phyloP scores from a whole-genome alignment of 2,888 invertebrate species.

The Galerucella pusilla region DNA sequence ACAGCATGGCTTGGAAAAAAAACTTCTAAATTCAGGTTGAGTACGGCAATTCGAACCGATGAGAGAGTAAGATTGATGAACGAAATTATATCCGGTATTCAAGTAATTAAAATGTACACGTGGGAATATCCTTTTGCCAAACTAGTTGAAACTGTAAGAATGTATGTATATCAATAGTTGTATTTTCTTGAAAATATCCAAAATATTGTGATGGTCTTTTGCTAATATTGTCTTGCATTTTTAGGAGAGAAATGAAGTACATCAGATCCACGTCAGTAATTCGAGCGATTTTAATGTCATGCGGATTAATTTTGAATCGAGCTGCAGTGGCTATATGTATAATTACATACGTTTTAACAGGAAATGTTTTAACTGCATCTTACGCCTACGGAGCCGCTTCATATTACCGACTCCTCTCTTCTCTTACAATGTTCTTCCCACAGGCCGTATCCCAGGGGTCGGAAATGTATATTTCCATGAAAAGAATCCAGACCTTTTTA shows the following conservation, averaged over 20 bases:
- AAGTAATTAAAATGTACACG: conserved; percentile 96
- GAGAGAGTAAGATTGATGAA: conserved; percentile 88
- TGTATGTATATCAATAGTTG: conserved; percentile 55
- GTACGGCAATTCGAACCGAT: conserved; percentile 85
- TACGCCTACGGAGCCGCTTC: conserved; percentile 80
- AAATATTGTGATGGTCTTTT: neutral
- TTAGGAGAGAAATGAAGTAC: conserved; percentile 75
- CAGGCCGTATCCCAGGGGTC: conserved; percentile 75
- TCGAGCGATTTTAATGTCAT: conserved; percentile 72
- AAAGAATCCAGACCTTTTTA: conserved; percentile 69
- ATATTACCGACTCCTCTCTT: conserved; percentile 76
- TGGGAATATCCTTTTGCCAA: conserved; percentile 93
- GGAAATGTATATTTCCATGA: conserved; percentile 65
- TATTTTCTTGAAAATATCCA: neutral
- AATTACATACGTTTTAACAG: conserved; percentile 77
- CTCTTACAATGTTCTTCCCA: conserved; percentile 74
- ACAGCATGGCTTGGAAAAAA: conserved; percentile 72
- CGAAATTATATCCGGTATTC: conserved; percentile 87
- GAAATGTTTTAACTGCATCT: conserved; percentile 67
- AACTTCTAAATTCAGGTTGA: conserved; percentile 77
- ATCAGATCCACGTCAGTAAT: conserved; percentile 73
- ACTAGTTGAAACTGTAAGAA: conserved; percentile 75
- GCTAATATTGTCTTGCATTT: conserved; percentile 18
- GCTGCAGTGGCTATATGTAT: conserved; percentile 84
- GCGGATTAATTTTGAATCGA: conserved; percentile 82